Evolutionary conservation across 2,113 vertebrate species (phyloP), one percentile per base, ranked within the genome.

Genomic region (Anolis sagrei): DNA sequence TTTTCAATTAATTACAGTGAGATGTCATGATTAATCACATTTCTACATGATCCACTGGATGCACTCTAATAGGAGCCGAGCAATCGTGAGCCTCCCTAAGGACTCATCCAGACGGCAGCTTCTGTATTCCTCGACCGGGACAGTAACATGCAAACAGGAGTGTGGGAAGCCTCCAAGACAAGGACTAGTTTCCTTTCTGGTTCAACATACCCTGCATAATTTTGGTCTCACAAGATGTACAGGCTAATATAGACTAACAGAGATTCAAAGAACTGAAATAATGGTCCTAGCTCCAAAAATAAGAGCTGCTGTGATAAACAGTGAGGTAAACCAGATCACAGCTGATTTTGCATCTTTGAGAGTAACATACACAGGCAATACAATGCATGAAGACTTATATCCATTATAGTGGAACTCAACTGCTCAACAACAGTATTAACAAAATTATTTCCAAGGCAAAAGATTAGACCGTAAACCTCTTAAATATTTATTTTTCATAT

Each of bases 21-120:
- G 84, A 82, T 36, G 87, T 69, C 82, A 88, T 79, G 92, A 92
- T 89, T 76, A 91, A 92, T 87, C 78, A 16, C 87, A 94, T 88
- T 90, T 93, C 88, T 0, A 16, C 68, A 23, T 14, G 2, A 91
- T 73, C 91, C 84, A 69, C 84, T 84, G 89, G 93, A 92, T 87
- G 93, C 85, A 51, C 49, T 23, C 32, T 21, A 51, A 73, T 11
- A 44, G 54, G 13, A 62, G 69, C 76, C 32, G 76, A 61, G 34
- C 32, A 21, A 79, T 11, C 21, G 66, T 48, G 54, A 77, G 49
- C 7, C 58, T 73, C 81, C 81, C 61, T 54, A 69, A 54, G 62
- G 32, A 58, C 10, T 84, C 49, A 34, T 70, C 19, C 76, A 70
- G 64, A 39, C 16, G 2, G 48, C 23, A 70, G 48, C 32, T 78